Evolutionary conservation across 1,140 invertebrate species (phyloP).

Genomic region (Pectinophora gossypiella): DNA sequence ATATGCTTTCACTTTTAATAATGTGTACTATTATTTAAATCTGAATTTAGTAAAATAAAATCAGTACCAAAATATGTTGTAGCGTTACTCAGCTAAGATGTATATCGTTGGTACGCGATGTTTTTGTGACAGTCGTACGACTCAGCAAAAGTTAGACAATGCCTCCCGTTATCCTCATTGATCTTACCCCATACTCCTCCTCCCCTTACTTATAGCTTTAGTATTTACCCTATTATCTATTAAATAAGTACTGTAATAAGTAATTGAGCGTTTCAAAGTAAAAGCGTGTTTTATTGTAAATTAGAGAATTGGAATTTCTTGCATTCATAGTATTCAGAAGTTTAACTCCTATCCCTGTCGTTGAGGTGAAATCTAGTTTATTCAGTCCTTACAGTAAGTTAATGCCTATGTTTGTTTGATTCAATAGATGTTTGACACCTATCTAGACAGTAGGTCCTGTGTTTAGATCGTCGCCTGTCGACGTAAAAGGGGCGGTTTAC

Average conservation of each 20-base stretch:
- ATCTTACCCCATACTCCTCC: conserved; percentile 40
- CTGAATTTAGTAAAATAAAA: no score
- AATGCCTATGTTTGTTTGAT: conserved; percentile 38
- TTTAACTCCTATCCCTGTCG: conserved; percentile 17
- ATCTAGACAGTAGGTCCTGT: conserved; percentile 54
- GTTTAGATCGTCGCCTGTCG: conserved; percentile 48
- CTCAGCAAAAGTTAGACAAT: conserved; percentile 15
- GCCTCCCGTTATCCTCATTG: conserved; percentile 13
- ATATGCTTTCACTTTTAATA: no score
- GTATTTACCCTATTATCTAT: conserved; percentile 53
- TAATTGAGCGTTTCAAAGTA: conserved; percentile 38
- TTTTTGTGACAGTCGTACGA: conserved; percentile 1
- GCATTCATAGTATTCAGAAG: conserved; percentile 28
- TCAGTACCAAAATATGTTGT: neutral
- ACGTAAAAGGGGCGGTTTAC: conserved; percentile 40
- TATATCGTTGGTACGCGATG: neutral
- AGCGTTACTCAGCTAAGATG: neutral
- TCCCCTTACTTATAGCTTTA: conserved; percentile 69
- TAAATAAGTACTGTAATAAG: conserved; percentile 47
- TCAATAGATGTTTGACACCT: conserved; percentile 44
- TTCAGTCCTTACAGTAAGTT: neutral
- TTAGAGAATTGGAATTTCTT: conserved; percentile 41
- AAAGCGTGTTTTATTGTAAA: conserved; percentile 36
- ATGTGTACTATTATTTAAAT: no score
- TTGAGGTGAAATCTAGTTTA: conserved; percentile 16